phyloP scores from a whole-genome alignment of 2,113 vertebrate genomes.

The Potamarius usumacintae region DNA sequence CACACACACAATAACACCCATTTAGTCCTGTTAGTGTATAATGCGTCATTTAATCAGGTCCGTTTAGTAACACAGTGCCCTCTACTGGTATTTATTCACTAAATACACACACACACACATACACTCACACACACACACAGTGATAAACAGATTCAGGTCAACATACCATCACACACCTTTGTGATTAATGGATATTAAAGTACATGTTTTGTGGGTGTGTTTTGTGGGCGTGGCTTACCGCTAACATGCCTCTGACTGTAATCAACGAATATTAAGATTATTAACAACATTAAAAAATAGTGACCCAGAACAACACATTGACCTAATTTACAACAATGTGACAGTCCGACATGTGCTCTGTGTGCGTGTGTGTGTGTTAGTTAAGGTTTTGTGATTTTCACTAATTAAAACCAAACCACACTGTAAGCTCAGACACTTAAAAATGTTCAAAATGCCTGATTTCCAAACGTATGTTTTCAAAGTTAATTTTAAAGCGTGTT shows the following conservation, averaged over 20 bases:
- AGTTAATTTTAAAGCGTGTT: no score
- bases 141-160: slow-evolving; percentile 7
- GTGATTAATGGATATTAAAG: neutral
- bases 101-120: slow-evolving; percentile 7
- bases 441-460: no score
- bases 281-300: neutral
- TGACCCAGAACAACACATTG: neutral
- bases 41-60: neutral
- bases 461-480: no score
- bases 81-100: no score
- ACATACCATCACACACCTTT: neutral
- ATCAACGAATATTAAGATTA: neutral
- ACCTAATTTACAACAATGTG: neutral
- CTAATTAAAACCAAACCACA: no score
- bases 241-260: neutral
- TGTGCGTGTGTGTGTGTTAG: neutral
- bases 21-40: neutral
- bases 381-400: neutral
- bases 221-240: neutral
- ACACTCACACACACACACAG: slow-evolving; percentile 1
- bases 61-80: neutral
- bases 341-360: neutral
- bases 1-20: neutral
- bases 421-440: no score
- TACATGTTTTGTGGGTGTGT: neutral